Base-by-base conservation (phyloP, 1,140 invertebrate genomes). In the Calycopis cecrops region DNA sequence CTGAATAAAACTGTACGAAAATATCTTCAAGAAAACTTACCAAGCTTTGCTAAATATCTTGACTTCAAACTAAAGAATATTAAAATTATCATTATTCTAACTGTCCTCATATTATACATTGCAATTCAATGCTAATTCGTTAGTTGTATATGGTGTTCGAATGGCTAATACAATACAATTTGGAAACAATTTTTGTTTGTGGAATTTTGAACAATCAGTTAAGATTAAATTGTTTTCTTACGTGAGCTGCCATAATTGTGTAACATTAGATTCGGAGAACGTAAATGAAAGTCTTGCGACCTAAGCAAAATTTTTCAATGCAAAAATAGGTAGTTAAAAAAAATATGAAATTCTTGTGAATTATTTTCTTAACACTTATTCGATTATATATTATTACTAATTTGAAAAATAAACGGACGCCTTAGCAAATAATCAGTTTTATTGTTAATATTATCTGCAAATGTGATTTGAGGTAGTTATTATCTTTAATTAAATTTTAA, bases 1-100 rank as follows among this genome's bases (percentile, higher is more conserved):
- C n/a, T n/a, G n/a, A n/a, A n/a, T n/a, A 35, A 6, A 35, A 35
- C 34, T 37, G 9, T 37, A 3, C 3, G n/a, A 14, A n/a, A 16
- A 40, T 12, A 40, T 8, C 14, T 0, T 8, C 7, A 14, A 57
- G 52, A 16, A 51, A 35, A 58, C 35, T 4, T 54, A 55, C 57
- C 40, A 68, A 55, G 50, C 54, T 53, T 58, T 18, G 56, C 37
- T 37, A 51, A 33, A 54, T 38, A 35, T 37, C 44, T 54, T 56
- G 16, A 21, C 28, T 40, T 55, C 53, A 59, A 49, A 58, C 48
- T 38, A 57, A 48, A n/a, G n/a, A 34, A 53, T 16, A 16, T 16
- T 16, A 17, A 14, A 17, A 44, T 8, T 1, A 16, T 9, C 0
- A 44, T 14, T 28, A 28, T 28, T 28, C 2, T 28, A 44, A 44